Evolutionary conservation across 2,113 vertebrate species (phyloP).

Genomic region (Rhipidura dahli): DNA sequence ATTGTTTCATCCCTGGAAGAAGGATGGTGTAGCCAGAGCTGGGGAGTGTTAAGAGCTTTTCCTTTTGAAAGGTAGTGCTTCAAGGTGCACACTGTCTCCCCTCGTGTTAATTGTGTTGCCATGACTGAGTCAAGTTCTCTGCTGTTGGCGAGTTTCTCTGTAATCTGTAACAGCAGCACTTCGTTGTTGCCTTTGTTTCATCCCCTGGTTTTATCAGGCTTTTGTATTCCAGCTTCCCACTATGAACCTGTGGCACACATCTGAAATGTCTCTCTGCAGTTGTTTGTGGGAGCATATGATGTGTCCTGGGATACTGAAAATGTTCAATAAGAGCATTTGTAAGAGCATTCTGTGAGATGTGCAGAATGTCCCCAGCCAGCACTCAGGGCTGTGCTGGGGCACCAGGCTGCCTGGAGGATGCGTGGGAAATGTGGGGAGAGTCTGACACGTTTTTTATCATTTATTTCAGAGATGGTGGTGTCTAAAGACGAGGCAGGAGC

Average conservation of each 20-base stretch:
- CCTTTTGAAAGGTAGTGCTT: neutral
- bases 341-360: neutral
- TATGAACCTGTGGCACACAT: neutral
- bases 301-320: neutral
- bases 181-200: neutral
- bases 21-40: neutral
- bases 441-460: neutral
- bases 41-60: neutral
- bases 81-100: neutral
- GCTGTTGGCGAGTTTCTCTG: neutral
- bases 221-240: neutral
- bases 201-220: neutral
- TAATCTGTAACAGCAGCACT: neutral
- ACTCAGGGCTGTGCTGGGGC: neutral
- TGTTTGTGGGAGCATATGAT: neutral
- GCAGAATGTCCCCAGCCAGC: neutral
- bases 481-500: neutral
- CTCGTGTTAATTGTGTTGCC: neutral
- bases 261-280: slow-evolving; percentile 10
- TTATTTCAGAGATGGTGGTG: neutral
- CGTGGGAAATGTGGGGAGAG: neutral
- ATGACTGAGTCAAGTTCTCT: neutral
- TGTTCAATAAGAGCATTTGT: neutral
- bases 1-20: neutral
- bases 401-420: neutral